Conservation (phyloP, 2,888 invertebrate genomes). For the Amphipoea lucens region DNA sequence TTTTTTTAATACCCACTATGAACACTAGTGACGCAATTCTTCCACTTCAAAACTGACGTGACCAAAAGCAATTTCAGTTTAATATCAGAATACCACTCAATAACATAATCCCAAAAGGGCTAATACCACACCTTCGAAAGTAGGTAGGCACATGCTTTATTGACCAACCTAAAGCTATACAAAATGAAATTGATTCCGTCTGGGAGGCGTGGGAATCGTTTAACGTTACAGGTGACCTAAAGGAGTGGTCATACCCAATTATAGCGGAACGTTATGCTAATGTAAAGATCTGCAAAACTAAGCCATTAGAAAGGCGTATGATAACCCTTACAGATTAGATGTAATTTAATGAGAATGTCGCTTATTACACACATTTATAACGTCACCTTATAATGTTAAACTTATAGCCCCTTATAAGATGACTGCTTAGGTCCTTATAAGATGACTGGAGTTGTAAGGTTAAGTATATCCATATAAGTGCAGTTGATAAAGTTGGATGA, state of each 20-base stretch:
- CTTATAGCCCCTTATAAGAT: conserved; percentile 17
- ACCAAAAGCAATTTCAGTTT: conserved; percentile 21
- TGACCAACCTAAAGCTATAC: conserved; percentile 7
- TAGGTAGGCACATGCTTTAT: conserved; percentile 26
- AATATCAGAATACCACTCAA: conserved; percentile 20
- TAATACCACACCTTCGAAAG: conserved; percentile 29
- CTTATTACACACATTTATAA: conserved; percentile 47
- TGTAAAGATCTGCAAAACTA: conserved; percentile 48
- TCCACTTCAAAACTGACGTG: conserved; percentile 21
- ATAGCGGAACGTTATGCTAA: conserved; percentile 48
- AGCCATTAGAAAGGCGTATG: conserved; percentile 53
- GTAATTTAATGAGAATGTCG: conserved; percentile 51
- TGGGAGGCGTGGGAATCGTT: conserved; percentile 52
- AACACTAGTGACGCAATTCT: neutral
- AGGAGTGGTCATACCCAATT: conserved; percentile 59
- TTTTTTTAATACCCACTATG: neutral
- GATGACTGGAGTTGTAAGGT: conserved; percentile 26
- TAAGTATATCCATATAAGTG: conserved; percentile 31
- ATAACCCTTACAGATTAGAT: conserved; percentile 53
- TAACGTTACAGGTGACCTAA: conserved; percentile 31
- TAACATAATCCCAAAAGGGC: conserved; percentile 26
- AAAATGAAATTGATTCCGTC: conserved; percentile 48
- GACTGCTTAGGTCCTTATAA: conserved; percentile 17
- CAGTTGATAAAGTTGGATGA: conserved; percentile 34
- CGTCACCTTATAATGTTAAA: conserved; percentile 18